A percentile compares a stretch with the other conserved stretches of the same genome.
Conservation (phyloP, 2,113 vertebrate species). For the Micromys minutus region DNA sequence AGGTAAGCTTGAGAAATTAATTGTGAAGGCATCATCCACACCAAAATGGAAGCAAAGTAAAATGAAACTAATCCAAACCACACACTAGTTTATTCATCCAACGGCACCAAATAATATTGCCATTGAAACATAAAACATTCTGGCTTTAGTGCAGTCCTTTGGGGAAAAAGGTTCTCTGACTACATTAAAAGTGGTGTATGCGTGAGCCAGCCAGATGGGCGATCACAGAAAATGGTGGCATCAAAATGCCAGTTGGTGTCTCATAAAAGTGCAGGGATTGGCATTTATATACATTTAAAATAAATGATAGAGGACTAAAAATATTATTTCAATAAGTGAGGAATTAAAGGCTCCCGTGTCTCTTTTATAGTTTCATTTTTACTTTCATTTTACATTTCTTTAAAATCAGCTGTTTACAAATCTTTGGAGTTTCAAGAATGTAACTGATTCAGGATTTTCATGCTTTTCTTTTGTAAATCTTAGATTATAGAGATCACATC, state of each 20-base stretch:
- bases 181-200: slow-evolving; percentile 75
- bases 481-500: not conserved
- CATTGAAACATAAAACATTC: slow-evolving; percentile 66
- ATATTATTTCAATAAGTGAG: slow-evolving; percentile 48
- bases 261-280: slow-evolving; percentile 47
- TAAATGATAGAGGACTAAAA: not conserved
- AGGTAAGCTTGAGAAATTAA: slow-evolving; percentile 74
- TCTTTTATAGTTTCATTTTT: slow-evolving; percentile 45
- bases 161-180: slow-evolving; percentile 56
- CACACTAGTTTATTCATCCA: slow-evolving; percentile 68
- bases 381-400: slow-evolving; percentile 19
- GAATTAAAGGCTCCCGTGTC: not conserved
- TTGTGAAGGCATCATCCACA: slow-evolving; percentile 73
- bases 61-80: slow-evolving; percentile 76
- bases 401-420: slow-evolving; percentile 61
- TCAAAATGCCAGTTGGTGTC: slow-evolving; percentile 39
- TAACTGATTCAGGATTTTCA: slow-evolving; percentile 8
- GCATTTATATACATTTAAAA: slow-evolving; percentile 44
- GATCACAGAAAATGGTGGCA: slow-evolving; percentile 30
- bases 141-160: slow-evolving; percentile 63
- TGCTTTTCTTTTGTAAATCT: not conserved
- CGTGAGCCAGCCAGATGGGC: slow-evolving; percentile 38
- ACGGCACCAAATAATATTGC: slow-evolving; percentile 66
- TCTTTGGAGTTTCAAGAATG: slow-evolving; percentile 60
- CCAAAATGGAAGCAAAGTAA: slow-evolving; percentile 76